These are phyloP conservation scores for Pemphredon lugubris DNA, from an alignment of 2,888 invertebrate genomes.

Conservation along the genomic window DNA sequence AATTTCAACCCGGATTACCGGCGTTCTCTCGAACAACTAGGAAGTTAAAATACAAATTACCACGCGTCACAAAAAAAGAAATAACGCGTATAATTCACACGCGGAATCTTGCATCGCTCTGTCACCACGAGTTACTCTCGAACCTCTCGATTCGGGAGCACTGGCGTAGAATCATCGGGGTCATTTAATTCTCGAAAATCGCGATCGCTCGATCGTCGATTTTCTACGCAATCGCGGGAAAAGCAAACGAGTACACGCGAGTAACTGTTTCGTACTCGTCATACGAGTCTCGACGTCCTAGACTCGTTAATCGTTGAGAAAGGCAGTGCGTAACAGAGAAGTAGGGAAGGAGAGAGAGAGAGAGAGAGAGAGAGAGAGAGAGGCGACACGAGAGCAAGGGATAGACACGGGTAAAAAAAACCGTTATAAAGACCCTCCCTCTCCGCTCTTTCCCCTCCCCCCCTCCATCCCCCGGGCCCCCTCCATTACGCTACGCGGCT, in stretches of 20 bases:
- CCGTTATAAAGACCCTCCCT: slow-evolving; percentile 70
- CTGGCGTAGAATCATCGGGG: neutral
- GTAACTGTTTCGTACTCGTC: slow-evolving; percentile 69
- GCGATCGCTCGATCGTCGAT: neutral
- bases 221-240: slow-evolving; percentile 34
- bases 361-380: slow-evolving; percentile 54
- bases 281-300: slow-evolving; percentile 70
- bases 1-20: no score
- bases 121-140: no score
- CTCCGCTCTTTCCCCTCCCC: no score
- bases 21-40: no score
- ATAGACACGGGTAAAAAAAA: slow-evolving; percentile 70
- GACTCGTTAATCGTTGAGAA: slow-evolving; percentile 70
- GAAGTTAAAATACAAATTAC: no score
- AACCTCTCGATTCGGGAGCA: neutral
- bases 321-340: slow-evolving; percentile 25
- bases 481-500: slow-evolving; percentile 74
- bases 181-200: neutral
- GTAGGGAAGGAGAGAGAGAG: slow-evolving; percentile 22
- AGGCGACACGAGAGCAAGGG: slow-evolving; percentile 12
- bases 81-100: no score
- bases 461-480: slow-evolving; percentile 52
- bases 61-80: no score
- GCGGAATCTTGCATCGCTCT: no score
- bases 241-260: slow-evolving; percentile 53